Conservation (phyloP, 2,113 vertebrate genomes). For the Petrocephalus microphthalmus region DNA sequence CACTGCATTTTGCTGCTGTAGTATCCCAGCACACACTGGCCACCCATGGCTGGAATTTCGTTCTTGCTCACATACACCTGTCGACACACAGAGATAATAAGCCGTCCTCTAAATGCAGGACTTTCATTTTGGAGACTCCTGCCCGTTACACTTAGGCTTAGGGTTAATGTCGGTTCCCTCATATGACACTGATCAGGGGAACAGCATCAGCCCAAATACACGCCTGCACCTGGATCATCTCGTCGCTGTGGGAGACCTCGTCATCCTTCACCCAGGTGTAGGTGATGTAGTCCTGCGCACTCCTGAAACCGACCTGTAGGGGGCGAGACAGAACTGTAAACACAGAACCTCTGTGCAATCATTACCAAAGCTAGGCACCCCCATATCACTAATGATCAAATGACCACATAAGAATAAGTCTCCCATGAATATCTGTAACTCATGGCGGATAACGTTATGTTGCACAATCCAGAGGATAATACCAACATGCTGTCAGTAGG, state of each 20-base stretch:
- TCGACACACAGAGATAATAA: conserved; percentile 3
- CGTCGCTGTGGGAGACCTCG: conserved; percentile 61
- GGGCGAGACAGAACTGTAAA: neutral
- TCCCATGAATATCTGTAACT: neutral
- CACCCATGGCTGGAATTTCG: conserved; percentile 69
- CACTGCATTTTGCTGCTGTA: conserved; percentile 74
- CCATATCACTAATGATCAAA: neutral
- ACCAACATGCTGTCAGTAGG: neutral
- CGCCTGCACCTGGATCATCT: conserved; percentile 66
- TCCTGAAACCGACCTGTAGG: conserved; percentile 74
- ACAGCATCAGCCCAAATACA: neutral
- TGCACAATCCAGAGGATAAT: neutral
- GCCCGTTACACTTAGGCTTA: neutral
- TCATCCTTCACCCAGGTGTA: conserved; percentile 89
- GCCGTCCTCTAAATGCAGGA: neutral
- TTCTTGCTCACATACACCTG: conserved; percentile 82
- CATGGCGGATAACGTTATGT: neutral
- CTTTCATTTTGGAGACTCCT: neutral
- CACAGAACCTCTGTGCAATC: neutral
- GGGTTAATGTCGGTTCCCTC: neutral
- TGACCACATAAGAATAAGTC: neutral
- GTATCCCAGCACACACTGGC: conserved; percentile 82
- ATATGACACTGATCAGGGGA: neutral
- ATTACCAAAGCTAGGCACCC: neutral
- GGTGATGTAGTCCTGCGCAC: conserved; percentile 77